A percentile compares a stretch with the other conserved stretches of the same genome.
These are phyloP conservation scores for Apteryx owenii DNA, from an alignment of 2,113 vertebrate species.

Conservation along the genomic window DNA sequence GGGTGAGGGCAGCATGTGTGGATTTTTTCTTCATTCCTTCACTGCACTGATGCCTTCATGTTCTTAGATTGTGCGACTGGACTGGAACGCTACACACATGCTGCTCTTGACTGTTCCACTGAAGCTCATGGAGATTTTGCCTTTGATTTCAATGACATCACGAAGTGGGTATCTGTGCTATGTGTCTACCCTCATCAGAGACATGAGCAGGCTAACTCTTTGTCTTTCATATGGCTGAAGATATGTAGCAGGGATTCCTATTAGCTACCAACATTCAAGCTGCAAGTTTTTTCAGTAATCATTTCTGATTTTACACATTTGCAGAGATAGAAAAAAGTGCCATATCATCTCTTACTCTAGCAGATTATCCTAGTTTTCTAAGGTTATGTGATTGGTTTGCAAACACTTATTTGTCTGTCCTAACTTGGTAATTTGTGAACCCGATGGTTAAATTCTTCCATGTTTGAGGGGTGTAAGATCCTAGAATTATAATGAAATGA, in stretches of 20 bases:
- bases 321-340: neutral
- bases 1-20: neutral
- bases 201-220: neutral
- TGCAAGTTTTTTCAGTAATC: neutral
- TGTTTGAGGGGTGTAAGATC: neutral
- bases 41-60: neutral
- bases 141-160: neutral
- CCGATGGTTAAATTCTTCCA: neutral
- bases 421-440: neutral
- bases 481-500: neutral
- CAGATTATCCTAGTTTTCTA: neutral
- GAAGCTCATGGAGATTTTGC: neutral
- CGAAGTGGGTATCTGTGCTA: rapidly evolving
- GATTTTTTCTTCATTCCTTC: neutral
- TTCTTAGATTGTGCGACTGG: neutral
- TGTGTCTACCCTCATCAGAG: neutral
- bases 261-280: rapidly evolving
- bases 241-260: neutral
- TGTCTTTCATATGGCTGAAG: neutral
- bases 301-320: neutral
- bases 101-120: neutral
- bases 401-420: neutral
- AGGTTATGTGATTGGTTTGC: neutral
- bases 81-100: neutral
- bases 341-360: neutral